Base-by-base conservation (phyloP, 2,888 invertebrate genomes). In the Trissoscelio sp. region DNA sequence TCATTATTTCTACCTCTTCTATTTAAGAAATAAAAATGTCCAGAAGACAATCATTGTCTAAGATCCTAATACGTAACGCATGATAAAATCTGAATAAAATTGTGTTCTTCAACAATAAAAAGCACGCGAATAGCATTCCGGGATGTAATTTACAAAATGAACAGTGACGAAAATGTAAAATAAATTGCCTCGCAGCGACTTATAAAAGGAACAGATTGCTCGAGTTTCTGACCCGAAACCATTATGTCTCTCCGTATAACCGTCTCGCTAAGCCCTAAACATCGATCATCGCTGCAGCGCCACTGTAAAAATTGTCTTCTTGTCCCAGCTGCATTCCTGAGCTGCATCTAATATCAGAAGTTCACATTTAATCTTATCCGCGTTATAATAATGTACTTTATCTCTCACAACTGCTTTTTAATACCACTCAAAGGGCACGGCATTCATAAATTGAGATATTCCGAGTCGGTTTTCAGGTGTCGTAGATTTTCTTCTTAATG, bases 281-380 rank as follows among this genome's bases (percentile, higher is more conserved):
- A 64, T 64, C 64, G 48, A 64, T 64, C 64, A 64, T 48, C 37
- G 48, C 48, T 20, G 6, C 6, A 22, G 18, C 28, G 42, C 44
- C n/a, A 1, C 44, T 5, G 16, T 28, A 28, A 42, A 62, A 64
- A 48, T 48, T 34, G 44, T 48, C 37, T 34, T 48, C 48, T 16
- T 48, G 20, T 22, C 18, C 46, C 34, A 48, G 37, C 16, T 34
- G 37, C 48, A 64, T 64, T 48, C 64, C 28, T 31, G 14, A n/a
- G 28, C 18, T 3, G 18, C 46, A 62, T 62, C 62, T 62, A 62
- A 62, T 44, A 62, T 62, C 20, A 34, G 16, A 48, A 20, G 34
- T 18, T 64, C 48, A 18, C 34, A 64, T 64, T 64, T 60, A 22
- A 64, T 64, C 44, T 64, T 46, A 64, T 64, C 37, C 22, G 16